A percentile compares a stretch with the other conserved stretches of the same genome.
These are phyloP conservation scores for Enteromius trimaculatus DNA, from an alignment of 2,797 vertebrate genomes.

Conservation along the genomic window DNA sequence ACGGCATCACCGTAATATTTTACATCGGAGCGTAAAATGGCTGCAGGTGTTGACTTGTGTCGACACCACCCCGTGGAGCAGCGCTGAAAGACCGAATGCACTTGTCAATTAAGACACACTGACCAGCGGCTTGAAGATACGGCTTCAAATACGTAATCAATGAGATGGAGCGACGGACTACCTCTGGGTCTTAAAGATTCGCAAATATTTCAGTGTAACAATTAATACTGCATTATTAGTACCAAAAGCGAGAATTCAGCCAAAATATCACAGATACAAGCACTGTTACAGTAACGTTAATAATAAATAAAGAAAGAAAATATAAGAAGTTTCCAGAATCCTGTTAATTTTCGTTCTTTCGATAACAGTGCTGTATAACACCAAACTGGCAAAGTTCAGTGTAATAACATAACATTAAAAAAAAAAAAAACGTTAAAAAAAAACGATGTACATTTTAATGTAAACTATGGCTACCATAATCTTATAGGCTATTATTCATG, in stretches of 20 bases:
- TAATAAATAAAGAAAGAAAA: background rate
- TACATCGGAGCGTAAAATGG: conserved; percentile 79
- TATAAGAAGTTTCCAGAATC: background rate
- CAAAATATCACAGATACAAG: background rate
- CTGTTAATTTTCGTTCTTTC: background rate
- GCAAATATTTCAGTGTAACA: background rate
- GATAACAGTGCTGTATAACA: background rate
- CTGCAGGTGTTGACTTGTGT: conserved; percentile 77
- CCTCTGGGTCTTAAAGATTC: conserved; percentile 37
- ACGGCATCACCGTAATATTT: conserved; percentile 70
- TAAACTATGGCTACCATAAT: no score
- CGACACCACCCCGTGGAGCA: conserved; percentile 17
- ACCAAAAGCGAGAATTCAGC: background rate
- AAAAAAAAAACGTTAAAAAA: no score
- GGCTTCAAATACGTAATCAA: conserved; percentile 36
- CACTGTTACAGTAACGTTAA: background rate
- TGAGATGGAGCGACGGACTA: conserved; percentile 21
- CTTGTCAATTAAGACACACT: conserved; percentile 7
- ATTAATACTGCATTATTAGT: background rate
- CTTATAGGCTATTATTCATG: no score
- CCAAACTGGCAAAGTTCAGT: background rate
- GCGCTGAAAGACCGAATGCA: conserved; percentile 19
- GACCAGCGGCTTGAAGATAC: conserved; percentile 40
- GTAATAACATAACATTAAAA: background rate
- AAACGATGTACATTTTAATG: no score